phyloP scores from a whole-genome alignment of 2,888 invertebrate species.

The Heteromyza rotundicornis region DNA sequence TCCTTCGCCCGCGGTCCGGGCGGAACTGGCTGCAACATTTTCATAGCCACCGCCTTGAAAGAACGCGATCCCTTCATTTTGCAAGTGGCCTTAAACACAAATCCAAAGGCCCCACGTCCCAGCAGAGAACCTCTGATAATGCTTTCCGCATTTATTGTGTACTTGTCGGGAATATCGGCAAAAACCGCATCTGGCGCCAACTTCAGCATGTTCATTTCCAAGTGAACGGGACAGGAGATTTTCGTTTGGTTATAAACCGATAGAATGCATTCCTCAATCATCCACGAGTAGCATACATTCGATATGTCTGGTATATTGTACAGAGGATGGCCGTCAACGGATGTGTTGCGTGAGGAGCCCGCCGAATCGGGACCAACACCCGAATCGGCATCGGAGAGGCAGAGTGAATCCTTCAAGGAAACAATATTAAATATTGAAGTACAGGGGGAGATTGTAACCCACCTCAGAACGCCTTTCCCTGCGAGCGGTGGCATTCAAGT shows the following conservation, averaged over 20 bases:
- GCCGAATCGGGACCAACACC: slow-evolving; percentile 84
- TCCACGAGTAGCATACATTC: slow-evolving; percentile 76
- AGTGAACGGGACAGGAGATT: slow-evolving; percentile 81
- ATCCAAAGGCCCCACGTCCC: slow-evolving; percentile 98
- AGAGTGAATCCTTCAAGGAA: slow-evolving; percentile 68
- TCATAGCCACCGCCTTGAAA: slow-evolving; percentile 83
- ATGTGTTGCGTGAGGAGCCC: slow-evolving; percentile 82
- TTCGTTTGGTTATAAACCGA: slow-evolving; percentile 78
- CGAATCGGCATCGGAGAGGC: slow-evolving; percentile 81
- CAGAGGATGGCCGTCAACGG: slow-evolving; percentile 77
- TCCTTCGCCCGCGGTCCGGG: slow-evolving; percentile 68
- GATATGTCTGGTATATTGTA: slow-evolving; percentile 59
- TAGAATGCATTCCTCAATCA: slow-evolving; percentile 95
- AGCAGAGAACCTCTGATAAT: slow-evolving; percentile 78
- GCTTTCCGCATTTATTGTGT: slow-evolving; percentile 82
- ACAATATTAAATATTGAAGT: not conserved
- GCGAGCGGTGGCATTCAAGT: slow-evolving; percentile 50
- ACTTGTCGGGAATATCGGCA: slow-evolving; percentile 82
- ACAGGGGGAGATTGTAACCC: not conserved
- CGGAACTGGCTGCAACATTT: slow-evolving; percentile 93
- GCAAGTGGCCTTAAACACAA: slow-evolving; percentile 86
- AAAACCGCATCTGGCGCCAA: slow-evolving; percentile 96
- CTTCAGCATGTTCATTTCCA: slow-evolving; percentile 74
- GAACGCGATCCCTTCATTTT: slow-evolving; percentile 67
- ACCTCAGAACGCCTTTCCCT: slow-evolving; percentile 50